Base-by-base conservation (phyloP, 2,113 vertebrate species). In the Condylura cristata region DNA sequence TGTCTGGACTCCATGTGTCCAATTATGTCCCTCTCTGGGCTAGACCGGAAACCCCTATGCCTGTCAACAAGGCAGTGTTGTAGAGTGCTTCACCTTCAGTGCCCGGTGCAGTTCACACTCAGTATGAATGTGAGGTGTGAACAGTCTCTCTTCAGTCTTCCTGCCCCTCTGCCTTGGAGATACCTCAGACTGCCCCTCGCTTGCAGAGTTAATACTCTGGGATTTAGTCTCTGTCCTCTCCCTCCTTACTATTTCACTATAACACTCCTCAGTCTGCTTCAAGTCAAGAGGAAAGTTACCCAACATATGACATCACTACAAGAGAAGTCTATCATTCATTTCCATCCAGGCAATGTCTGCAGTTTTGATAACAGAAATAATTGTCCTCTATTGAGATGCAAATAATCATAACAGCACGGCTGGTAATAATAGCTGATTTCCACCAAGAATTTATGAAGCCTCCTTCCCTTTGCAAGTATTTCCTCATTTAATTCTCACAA, bases 341-440 rank as follows among this genome's bases (percentile, higher is more conserved):
- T 81, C 70, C 20, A 74, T 18, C 78, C 17, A 26, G 28, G 26
- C 20, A 16, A 84, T 26, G 56, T 20, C 44, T 48, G 56, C 17
- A 41, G 32, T 61, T 95, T 71, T 26, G 74, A 14, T 70, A 78
- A 90, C 37, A 78, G 83, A 91, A 95, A 51, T 51, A 60, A 78
- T 61, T 82, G 48, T 56, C 41, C 1, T 86, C 37, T 76, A 46
- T 14, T 86, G 63, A 92, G 72, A 79, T 79, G 46, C 65, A 94
- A 94, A 89, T 61, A 44, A 5, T 51, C 65, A 51, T 10, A 82
- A 58, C 8, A 61, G 10, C 30, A 58, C 17, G 14, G 53, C 6
- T 61, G 56, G 65, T 17, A 28, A 81, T 28, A 48, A 28, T 14
- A 56, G 41, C 48, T 34, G 37, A 56, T 92, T 41, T 81, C 86